phyloP scores from a whole-genome alignment of 2,888 invertebrate species.

The Ditula angustiorana region DNA sequence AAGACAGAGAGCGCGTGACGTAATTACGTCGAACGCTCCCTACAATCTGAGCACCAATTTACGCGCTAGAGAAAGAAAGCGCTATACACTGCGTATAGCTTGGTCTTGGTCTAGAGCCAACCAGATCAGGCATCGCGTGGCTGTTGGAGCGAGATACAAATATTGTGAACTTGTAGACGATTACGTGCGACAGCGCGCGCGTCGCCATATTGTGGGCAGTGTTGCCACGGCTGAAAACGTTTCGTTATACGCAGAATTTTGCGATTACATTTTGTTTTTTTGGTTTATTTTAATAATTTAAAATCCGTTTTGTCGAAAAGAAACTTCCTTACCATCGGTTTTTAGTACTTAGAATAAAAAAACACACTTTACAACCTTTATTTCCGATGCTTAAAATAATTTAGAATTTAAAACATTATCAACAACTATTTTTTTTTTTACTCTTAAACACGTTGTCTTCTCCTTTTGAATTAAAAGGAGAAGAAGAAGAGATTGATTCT shows the following conservation, averaged over 20 bases:
- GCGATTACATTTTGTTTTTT: not conserved
- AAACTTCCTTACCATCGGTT: no score
- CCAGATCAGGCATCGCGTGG: not conserved
- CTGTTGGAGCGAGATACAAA: constrained; percentile 19
- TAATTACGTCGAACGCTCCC: constrained; percentile 15
- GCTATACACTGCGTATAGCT: constrained; percentile 7
- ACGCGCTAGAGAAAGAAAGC: constrained; percentile 5
- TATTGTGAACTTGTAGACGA: not conserved
- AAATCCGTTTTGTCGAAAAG: no score
- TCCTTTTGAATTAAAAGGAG: no score
- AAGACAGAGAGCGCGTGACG: constrained; percentile 30
- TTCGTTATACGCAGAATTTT: constrained; percentile 36
- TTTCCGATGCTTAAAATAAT: no score
- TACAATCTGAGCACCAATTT: not conserved
- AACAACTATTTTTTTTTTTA: no score
- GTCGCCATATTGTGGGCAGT: constrained; percentile 48
- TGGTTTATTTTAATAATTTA: no score
- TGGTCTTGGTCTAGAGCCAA: constrained; percentile 8
- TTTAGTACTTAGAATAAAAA: no score
- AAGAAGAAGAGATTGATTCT: no score
- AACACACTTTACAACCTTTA: no score
- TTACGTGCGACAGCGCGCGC: constrained; percentile 45
- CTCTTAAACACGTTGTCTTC: no score
- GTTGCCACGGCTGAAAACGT: constrained; percentile 45
- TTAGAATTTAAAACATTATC: no score